Conservation (phyloP, 2,113 vertebrate genomes). For the Nicator chloris region DNA sequence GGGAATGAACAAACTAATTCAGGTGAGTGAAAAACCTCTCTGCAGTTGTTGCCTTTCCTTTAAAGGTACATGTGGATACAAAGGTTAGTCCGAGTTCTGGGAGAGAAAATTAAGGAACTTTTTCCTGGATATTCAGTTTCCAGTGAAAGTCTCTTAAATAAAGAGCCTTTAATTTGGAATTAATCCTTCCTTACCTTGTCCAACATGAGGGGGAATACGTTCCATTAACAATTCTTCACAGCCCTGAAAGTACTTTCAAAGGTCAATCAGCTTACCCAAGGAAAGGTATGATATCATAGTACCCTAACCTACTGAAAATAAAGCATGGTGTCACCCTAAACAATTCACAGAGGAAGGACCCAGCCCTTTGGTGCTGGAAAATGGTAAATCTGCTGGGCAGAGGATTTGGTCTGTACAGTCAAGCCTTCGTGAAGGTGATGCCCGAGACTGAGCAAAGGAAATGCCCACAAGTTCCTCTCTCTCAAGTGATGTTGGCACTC, state of each 20-base stretch:
- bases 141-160: not conserved
- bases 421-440: not conserved
- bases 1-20: not conserved
- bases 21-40: not conserved
- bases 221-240: not conserved
- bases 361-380: not conserved
- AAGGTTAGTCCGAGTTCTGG: rapidly evolving
- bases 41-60: not conserved
- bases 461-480: not conserved
- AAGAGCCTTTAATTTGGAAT: not conserved
- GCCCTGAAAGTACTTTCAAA: not conserved
- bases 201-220: not conserved
- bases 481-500: slow-evolving; percentile 30
- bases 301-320: not conserved
- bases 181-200: not conserved
- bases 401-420: not conserved
- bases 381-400: not conserved
- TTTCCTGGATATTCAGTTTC: not conserved
- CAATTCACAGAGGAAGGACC: not conserved
- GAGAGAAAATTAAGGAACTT: not conserved
- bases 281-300: not conserved
- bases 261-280: not conserved
- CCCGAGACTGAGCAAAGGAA: not conserved
- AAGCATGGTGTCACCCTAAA: not conserved
- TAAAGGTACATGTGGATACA: not conserved